Base-by-base conservation (phyloP, 1,140 invertebrate genomes). In the Trichomalopsis sarcophagae region DNA sequence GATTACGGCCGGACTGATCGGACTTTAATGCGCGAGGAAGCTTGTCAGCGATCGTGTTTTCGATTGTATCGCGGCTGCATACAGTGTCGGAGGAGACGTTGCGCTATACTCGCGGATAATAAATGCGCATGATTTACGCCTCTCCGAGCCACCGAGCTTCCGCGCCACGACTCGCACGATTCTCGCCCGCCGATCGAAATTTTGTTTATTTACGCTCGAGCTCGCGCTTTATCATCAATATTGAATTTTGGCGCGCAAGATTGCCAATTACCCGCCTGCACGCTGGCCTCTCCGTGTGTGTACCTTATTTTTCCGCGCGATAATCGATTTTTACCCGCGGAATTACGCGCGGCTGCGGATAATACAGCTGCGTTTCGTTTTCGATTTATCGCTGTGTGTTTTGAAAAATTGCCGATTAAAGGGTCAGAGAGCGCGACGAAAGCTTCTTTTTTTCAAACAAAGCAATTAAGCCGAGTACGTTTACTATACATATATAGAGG, bases 41-140 rank as follows among this genome's bases (percentile, higher is more conserved):
- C 86, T 89, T 89, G 89, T 89, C 88, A 84, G 85, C n/a, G 82
- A 88, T 88, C 87, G 86, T 87, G 85, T 88, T 86, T 69, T 33
- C 55, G 86, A 89, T 90, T 89, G 84, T 86, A 87, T 86, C 82
- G 81, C 86, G 84, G 40, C 10, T 27, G 40, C 10, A 44, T 10
- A 7, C 10, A 44, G 40, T 9, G 40, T 7, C n/a, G 21, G 47
- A 73, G 85, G 80, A 84, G 73, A 74, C 33, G 30, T 30, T 23
- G 47, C 23, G 9, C 66, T n/a, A 11, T 23, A 36, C 10, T 3
- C 27, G 74, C 76, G 9, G 3, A 3, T 84, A 50, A 81, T 75
- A 81, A 81, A 84, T 66, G 84, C 50, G 50, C 75, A 55, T 81
- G 77, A 81, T 84, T 80, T 81, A 84, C 50, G 75, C 33, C 33